Conservation (phyloP, 2,888 invertebrate species). For the Dendrolimus pini region DNA sequence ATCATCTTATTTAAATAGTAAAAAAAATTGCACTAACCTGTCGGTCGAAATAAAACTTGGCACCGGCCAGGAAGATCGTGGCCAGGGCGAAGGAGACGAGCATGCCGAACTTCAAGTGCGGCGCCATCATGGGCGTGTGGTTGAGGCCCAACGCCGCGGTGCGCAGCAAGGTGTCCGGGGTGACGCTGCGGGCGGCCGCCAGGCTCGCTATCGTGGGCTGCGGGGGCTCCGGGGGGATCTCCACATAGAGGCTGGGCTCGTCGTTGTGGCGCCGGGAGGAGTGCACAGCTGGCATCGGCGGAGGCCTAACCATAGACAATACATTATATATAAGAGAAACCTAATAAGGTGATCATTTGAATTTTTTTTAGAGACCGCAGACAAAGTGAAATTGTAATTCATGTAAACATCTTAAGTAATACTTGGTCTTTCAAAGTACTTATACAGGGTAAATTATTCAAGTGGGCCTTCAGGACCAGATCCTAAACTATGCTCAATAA, state of each 20-base stretch:
- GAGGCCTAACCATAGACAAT: slow-evolving; percentile 26
- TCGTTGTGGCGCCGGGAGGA: slow-evolving; percentile 44
- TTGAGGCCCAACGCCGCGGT: slow-evolving; percentile 65
- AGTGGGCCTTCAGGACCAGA: too few relatives aligned
- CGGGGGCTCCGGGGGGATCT: slow-evolving; percentile 54
- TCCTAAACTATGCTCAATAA: too few relatives aligned
- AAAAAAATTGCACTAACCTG: slow-evolving; percentile 52
- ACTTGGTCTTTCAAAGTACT: too few relatives aligned
- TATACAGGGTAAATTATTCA: too few relatives aligned
- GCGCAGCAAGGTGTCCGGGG: slow-evolving; percentile 61
- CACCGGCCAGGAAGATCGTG: slow-evolving; percentile 81
- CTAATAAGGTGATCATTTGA: too few relatives aligned
- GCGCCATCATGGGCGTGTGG: slow-evolving; percentile 68
- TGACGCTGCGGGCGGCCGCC: slow-evolving; percentile 64
- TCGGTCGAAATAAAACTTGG: slow-evolving; percentile 84
- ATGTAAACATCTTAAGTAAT: too few relatives aligned
- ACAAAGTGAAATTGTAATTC: too few relatives aligned
- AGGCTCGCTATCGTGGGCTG: slow-evolving; percentile 63
- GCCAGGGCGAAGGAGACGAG: slow-evolving; percentile 83
- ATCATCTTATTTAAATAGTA: too few relatives aligned
- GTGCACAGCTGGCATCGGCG: slow-evolving; percentile 50
- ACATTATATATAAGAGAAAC: too few relatives aligned
- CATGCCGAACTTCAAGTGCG: slow-evolving; percentile 81
- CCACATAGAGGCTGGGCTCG: slow-evolving; percentile 64
- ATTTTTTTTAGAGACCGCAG: too few relatives aligned